Evolutionary conservation across 2,888 invertebrate genomes (phyloP).

Genomic region (Thymelicus lineola): DNA sequence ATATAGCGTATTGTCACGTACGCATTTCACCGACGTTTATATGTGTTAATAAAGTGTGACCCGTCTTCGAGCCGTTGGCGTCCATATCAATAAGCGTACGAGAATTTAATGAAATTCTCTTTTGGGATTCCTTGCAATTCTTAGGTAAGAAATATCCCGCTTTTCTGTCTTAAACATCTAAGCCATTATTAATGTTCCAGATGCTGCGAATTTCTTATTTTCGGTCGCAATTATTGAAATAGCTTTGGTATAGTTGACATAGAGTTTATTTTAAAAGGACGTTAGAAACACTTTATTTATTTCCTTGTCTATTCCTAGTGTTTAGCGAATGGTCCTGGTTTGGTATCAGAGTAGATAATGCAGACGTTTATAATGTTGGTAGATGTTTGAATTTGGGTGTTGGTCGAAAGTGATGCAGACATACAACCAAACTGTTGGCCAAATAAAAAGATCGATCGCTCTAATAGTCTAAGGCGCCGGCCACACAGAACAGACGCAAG

Average conservation of each 20-base stretch:
- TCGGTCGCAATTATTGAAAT: conserved; percentile 19
- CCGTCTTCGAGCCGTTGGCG: conserved; percentile 68
- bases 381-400: no score
- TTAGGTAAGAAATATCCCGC: conserved; percentile 45
- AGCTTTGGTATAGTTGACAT: background rate
- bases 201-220: conserved; percentile 36
- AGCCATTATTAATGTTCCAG: conserved; percentile 40
- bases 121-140: conserved; percentile 46
- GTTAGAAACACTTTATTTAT: conserved; percentile 1
- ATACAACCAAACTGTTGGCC: no score
- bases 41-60: conserved; percentile 82
- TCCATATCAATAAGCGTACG: conserved; percentile 79
- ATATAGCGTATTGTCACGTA: conserved; percentile 78
- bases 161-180: conserved; percentile 42
- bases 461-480: no score
- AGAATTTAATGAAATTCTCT: conserved; percentile 55
- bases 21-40: conserved; percentile 75
- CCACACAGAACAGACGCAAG: no score
- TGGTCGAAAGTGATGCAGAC: no score
- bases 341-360: no score
- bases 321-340: no score
- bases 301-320: background rate
- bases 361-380: no score
- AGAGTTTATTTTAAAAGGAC: background rate
- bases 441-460: no score